Evolutionary conservation across 2,113 vertebrate genomes (phyloP).

Genomic region (Buteo buteo): DNA sequence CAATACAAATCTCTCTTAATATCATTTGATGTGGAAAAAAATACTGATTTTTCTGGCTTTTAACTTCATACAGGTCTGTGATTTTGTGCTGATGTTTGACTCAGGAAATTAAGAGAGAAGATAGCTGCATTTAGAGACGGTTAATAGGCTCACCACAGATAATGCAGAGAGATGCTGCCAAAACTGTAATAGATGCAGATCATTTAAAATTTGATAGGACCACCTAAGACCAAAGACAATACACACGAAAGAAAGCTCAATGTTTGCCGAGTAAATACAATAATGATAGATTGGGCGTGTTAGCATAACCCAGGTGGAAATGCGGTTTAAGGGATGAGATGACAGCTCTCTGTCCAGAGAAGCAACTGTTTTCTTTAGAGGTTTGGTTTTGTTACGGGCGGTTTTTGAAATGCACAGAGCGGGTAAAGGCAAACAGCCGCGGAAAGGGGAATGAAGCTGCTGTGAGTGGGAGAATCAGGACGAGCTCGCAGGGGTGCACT

Average conservation of each 20-base stretch:
- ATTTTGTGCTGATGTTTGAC: not conserved
- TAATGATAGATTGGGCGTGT: constrained; percentile 28
- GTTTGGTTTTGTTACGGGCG: not conserved
- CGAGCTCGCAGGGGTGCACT: not conserved
- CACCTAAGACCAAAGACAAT: not conserved
- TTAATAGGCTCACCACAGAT: not conserved
- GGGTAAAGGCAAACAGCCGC: not conserved
- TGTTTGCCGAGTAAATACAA: constrained; percentile 3
- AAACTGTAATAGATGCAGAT: not conserved
- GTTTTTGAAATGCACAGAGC: not conserved
- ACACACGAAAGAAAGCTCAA: not conserved
- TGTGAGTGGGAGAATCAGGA: not conserved
- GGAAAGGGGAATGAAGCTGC: not conserved
- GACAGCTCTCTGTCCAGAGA: not conserved
- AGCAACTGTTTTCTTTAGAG: not conserved
- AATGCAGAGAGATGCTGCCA: not conserved
- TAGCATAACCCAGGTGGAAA: not conserved
- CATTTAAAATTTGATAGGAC: constrained; percentile 15
- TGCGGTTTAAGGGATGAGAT: not conserved
- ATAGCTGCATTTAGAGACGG: not conserved
- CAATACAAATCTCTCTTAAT: constrained; percentile 2
- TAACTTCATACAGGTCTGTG: not conserved
- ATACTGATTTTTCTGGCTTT: constrained; percentile 3
- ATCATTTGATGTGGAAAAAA: not conserved
- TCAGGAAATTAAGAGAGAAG: not conserved